A percentile compares a stretch with the other conserved stretches of the same genome.
These are phyloP conservation scores for Thomomys bottae DNA, from an alignment of 2,113 vertebrate genomes.

Conservation along the genomic window DNA sequence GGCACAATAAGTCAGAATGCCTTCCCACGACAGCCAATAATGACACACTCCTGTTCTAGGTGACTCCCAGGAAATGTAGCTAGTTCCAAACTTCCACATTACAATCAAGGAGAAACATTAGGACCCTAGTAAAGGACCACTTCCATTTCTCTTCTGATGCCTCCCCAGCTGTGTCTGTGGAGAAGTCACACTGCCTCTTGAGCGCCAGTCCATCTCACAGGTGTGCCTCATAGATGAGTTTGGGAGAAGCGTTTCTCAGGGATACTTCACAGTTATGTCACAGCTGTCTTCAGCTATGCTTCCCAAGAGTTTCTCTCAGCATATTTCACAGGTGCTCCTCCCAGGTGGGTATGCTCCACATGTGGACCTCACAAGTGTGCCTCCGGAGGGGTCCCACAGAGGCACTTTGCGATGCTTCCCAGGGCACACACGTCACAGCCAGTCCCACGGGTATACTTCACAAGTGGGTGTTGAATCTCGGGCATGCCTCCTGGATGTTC, in stretches of 20 bases:
- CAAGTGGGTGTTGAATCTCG: background rate
- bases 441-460: background rate
- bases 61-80: background rate
- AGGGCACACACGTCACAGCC: no score
- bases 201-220: background rate
- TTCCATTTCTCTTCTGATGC: background rate
- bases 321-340: background rate
- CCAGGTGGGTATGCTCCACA: no score
- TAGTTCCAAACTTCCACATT: conserved; percentile 32
- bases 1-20: conserved; percentile 20
- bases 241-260: background rate
- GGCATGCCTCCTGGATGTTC: no score
- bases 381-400: no score
- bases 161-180: background rate
- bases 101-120: background rate
- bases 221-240: background rate
- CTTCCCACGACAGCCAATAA: conserved; percentile 6
- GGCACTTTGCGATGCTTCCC: no score
- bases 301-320: background rate
- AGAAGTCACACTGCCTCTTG: background rate
- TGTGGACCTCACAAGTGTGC: no score
- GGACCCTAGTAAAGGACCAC: background rate
- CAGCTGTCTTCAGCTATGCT: background rate
- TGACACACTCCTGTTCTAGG: background rate
- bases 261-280: background rate